Evolutionary conservation across 1,140 invertebrate genomes (phyloP).

Genomic region (Sogatella furcifera): DNA sequence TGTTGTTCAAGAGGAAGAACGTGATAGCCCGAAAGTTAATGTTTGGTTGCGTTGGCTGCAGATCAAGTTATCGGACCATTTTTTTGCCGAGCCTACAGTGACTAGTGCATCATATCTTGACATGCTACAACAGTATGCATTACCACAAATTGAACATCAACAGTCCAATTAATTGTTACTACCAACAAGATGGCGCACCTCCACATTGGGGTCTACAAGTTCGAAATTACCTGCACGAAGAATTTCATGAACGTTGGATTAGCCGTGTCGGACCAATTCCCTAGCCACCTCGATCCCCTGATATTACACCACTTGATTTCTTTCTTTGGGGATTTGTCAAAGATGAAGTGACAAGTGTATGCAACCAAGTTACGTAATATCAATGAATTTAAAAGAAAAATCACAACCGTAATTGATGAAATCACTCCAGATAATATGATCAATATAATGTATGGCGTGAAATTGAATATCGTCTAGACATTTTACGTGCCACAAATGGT

Average conservation of each 20-base stretch:
- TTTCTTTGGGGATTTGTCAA: neutral
- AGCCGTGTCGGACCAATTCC: neutral
- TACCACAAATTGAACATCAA: neutral
- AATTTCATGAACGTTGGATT: neutral
- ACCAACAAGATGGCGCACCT: neutral
- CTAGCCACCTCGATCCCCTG: too few relatives aligned
- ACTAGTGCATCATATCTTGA: conserved; percentile 11
- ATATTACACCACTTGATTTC: too few relatives aligned
- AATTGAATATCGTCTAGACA: too few relatives aligned
- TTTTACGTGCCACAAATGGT: too few relatives aligned
- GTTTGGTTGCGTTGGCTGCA: neutral
- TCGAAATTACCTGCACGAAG: neutral
- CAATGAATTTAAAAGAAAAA: too few relatives aligned
- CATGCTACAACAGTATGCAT: conserved; percentile 4
- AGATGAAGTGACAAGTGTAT: too few relatives aligned
- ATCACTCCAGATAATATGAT: too few relatives aligned
- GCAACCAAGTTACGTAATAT: too few relatives aligned
- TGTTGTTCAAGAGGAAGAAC: conserved; percentile 6
- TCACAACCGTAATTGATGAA: too few relatives aligned
- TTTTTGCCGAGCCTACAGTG: conserved; percentile 9
- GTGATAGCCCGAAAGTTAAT: conserved; percentile 6
- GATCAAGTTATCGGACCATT: conserved; percentile 4
- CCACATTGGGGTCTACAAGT: neutral
- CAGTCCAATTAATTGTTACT: neutral
- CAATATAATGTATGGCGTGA: too few relatives aligned